Evolutionary conservation across 2,113 vertebrate genomes (phyloP).

Genomic region (Triplophysa siluroides): DNA sequence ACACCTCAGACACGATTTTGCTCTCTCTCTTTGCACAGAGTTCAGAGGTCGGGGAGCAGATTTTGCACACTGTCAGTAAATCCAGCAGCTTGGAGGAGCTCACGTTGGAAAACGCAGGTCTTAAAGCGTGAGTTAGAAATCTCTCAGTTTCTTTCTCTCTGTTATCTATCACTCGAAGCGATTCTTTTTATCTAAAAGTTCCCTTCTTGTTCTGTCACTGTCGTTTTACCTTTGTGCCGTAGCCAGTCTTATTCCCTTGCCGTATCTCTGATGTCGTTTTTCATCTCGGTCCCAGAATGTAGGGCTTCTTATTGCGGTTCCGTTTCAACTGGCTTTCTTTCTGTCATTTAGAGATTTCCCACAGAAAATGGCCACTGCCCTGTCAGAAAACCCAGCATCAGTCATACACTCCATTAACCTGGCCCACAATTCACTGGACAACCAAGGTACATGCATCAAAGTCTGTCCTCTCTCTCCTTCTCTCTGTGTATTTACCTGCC

Average conservation of each 20-base stretch:
- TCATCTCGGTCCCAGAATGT: slow-evolving; percentile 51
- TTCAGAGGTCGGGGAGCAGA: slow-evolving; percentile 89
- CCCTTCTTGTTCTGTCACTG: slow-evolving; percentile 22
- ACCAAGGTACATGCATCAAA: slow-evolving; percentile 78
- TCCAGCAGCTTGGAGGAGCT: slow-evolving; percentile 90
- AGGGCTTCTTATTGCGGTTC: slow-evolving; percentile 7
- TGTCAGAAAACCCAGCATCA: slow-evolving; percentile 85
- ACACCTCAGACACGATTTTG: no score
- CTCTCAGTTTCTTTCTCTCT: slow-evolving; percentile 8
- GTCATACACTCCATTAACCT: slow-evolving; percentile 86
- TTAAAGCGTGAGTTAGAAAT: slow-evolving; percentile 82
- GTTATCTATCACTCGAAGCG: neutral
- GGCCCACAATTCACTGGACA: slow-evolving; percentile 88
- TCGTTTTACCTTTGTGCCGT: slow-evolving; percentile 35
- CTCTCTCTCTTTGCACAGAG: slow-evolving; percentile 67
- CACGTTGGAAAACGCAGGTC: slow-evolving; percentile 86
- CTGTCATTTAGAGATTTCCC: slow-evolving; percentile 81
- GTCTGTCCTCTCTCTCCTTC: slow-evolving; percentile 23
- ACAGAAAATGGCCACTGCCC: slow-evolving; percentile 84
- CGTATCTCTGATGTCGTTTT: slow-evolving; percentile 28
- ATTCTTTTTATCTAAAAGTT: slow-evolving; percentile 2
- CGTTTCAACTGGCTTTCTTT: slow-evolving; percentile 26
- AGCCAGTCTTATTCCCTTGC: slow-evolving; percentile 30
- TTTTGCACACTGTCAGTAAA: slow-evolving; percentile 87
- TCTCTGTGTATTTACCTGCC: slow-evolving; percentile 45